Evolutionary conservation across 2,888 invertebrate genomes (phyloP), one percentile per base, ranked within the genome.

Genomic region (Eilema griseolum): DNA sequence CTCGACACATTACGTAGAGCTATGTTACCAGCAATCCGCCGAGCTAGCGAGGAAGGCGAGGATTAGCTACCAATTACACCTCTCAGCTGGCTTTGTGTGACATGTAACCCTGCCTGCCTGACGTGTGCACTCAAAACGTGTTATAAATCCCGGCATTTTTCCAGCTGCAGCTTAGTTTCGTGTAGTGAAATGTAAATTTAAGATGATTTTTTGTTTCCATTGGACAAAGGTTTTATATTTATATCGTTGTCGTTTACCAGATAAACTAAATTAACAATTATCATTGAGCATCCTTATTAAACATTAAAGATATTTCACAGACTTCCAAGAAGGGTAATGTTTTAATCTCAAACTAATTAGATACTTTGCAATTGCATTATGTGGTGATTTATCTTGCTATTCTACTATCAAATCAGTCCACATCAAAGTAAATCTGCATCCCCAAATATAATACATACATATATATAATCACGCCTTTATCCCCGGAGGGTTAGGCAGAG

Each of bases 31-130:
- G 82, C 84, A 83, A 86, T 85, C 83, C 83, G 86, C 76, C 80
- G 83, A 78, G 81, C 83, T 82, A 78, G 84, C 78, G 85, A 76
- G 82, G 86, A 88, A 88, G 85, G 88, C 88, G 80, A 77, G 93
- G 94, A 93, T 93, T 93, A 93, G 87, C 90, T 89, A 88, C 89
- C 90, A 93, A 93, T 93, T 93, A 93, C 89, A 88, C 85, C 86
- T 85, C 87, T 88, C 87, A 85, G 85, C 82, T 72, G 74, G 83
- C 86, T 87, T 81, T 85, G 83, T 85, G 78, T 81, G 69, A 71
- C 76, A 72, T 79, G 80, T 76, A 74, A 75, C 73, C 61, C 59
- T 26, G 65, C 59, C 64, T 31, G 37, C 37, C 33, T 83, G 85
- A 85, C 83, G 83, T 80, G 78, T 83, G 80, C 79, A 81, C 81